These are phyloP conservation scores for Calliopsis andreniformis DNA, from an alignment of 1,140 invertebrate genomes.

Conservation along the genomic window DNA sequence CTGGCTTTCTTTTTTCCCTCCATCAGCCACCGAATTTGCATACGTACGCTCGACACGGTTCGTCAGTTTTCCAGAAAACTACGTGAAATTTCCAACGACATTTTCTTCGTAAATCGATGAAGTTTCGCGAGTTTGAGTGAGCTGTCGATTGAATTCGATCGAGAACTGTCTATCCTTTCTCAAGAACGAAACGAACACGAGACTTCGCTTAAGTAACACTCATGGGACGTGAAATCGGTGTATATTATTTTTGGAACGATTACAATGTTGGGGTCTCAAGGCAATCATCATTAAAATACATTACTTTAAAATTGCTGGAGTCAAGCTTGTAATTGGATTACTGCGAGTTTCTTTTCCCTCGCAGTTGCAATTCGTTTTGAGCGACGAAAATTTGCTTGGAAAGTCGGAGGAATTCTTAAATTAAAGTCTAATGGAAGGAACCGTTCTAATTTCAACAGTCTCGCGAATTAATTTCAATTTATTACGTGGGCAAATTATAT, in stretches of 20 bases:
- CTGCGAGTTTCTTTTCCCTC: too few relatives aligned
- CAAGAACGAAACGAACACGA: neutral
- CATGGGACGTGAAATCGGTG: too few relatives aligned
- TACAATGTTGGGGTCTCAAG: too few relatives aligned
- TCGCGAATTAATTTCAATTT: neutral
- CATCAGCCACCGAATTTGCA: constrained; percentile 9
- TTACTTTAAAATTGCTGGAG: too few relatives aligned
- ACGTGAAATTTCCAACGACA: constrained; percentile 7
- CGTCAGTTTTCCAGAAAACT: constrained; percentile 2
- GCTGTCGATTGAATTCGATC: too few relatives aligned
- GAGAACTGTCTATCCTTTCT: neutral
- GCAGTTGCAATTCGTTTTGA: neutral
- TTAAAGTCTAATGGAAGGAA: neutral
- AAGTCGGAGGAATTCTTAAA: neutral
- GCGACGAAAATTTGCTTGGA: neutral
- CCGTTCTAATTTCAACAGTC: neutral
- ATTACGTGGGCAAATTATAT: neutral
- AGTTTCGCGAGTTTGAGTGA: constrained; percentile 7
- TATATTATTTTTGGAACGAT: too few relatives aligned
- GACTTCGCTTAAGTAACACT: too few relatives aligned
- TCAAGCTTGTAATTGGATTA: neutral
- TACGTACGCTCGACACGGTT: constrained; percentile 4
- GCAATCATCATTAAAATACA: too few relatives aligned
- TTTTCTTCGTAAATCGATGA: neutral
- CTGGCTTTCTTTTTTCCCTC: neutral